Percentiles rank a stretch among this genome's conserved stretches.
Evolutionary conservation across 2,113 vertebrate genomes (phyloP).

Genomic region (Montifringilla adamsi): DNA sequence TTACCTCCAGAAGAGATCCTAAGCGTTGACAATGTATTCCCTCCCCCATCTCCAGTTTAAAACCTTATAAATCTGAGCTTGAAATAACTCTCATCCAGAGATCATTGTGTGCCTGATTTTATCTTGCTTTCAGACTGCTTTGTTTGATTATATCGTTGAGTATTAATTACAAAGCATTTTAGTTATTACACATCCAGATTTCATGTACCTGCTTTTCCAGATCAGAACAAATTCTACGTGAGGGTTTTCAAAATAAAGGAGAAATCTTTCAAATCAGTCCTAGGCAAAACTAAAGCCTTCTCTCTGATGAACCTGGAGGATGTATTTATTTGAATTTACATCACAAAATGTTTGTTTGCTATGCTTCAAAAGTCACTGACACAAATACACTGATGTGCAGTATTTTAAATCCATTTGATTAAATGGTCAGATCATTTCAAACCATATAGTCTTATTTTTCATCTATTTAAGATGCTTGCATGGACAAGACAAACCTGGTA

Average conservation of each 20-base stretch:
- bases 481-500: background rate
- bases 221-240: rapidly evolving
- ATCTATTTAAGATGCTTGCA: background rate
- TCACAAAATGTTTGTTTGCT: background rate
- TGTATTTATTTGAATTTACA: background rate
- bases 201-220: background rate
- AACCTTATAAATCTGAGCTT: background rate
- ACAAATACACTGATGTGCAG: background rate
- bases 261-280: background rate
- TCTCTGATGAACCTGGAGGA: background rate
- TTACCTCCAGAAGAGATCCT: background rate
- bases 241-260: background rate
- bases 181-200: background rate
- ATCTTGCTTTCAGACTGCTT: background rate
- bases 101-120: background rate
- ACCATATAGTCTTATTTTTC: background rate
- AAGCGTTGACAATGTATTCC: background rate
- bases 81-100: background rate
- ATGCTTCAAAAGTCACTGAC: background rate
- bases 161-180: background rate
- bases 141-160: background rate
- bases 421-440: background rate
- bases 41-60: background rate
- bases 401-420: background rate
- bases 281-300: background rate